Evolutionary conservation across 1,140 invertebrate genomes (phyloP), one percentile per base, ranked within the genome.

Genomic region (Elymnias hypermnestra): DNA sequence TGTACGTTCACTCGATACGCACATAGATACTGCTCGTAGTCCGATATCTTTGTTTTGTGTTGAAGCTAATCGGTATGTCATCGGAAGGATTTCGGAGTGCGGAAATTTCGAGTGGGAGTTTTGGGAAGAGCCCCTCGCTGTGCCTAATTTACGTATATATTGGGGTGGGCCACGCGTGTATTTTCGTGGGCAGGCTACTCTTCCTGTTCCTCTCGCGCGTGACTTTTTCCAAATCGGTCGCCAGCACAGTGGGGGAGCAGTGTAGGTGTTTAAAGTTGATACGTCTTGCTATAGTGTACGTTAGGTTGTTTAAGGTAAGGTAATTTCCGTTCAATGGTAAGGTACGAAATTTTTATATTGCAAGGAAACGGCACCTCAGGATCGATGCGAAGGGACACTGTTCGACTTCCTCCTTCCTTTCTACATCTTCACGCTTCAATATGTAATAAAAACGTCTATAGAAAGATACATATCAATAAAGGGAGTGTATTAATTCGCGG

Each of bases 381-480:
- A 71, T 76, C 60, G 69, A 73, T 70, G 67, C 57, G 63, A 75
- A 77, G 74, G 81, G 81, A 83, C 77, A 81, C 72, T 63, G 33
- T 63, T 74, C 54, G 54, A 68, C 44, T 67, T 63, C 63, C 60
- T 65, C 46, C 41, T 66, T 70, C 48, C 36, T 59, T 77, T 76
- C 57, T 60, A 63, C 52, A 53, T 72, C 62, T 82, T 74, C 64
- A 68, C 44, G 70, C 76, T 73, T 76, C 62, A 59, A 49, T 31
- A 14, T 57, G 22, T 48, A 44, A 44, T 36, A 21, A 35, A 60
- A 70, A 71, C 54, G 67, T 76, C 64, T 74, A 73, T 70, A 79
- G 74, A 83, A 81, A 71, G 66, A 81, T 79, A 84, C 81, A 84
- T 84, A 84, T 84, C 81, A 84, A 67, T 71, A 67, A 63, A 62